These are phyloP conservation scores for Chloroceryle aenea DNA, from an alignment of 2,113 vertebrate species.

Conservation along the genomic window DNA sequence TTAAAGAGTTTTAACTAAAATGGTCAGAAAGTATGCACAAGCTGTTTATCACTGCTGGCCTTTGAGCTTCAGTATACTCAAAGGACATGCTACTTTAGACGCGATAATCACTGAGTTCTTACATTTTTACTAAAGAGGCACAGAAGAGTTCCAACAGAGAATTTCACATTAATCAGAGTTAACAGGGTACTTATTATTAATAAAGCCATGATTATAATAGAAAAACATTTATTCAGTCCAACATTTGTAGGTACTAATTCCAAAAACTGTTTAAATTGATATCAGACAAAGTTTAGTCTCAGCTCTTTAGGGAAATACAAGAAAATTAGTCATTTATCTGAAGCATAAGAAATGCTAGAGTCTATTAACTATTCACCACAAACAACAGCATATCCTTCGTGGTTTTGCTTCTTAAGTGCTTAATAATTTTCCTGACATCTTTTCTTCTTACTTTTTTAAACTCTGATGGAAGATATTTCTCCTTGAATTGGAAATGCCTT, in stretches of 20 bases:
- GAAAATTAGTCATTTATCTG: constrained; percentile 50
- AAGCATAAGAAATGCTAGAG: constrained; percentile 20
- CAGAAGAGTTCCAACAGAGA: constrained; percentile 59
- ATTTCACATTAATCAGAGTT: constrained; percentile 66
- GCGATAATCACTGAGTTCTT: constrained; percentile 67
- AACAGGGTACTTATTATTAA: constrained; percentile 65
- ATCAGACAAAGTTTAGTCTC: constrained; percentile 37
- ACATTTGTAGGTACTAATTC: constrained; percentile 47
- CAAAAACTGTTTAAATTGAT: constrained; percentile 42
- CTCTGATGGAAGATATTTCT: neutral
- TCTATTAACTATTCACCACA: constrained; percentile 28
- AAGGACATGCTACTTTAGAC: constrained; percentile 59
- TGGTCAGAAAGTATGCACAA: constrained; percentile 54
- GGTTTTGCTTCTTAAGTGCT: neutral
- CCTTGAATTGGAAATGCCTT: neutral
- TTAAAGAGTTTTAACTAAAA: constrained; percentile 70
- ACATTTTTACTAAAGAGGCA: constrained; percentile 57
- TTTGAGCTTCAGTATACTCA: constrained; percentile 55
- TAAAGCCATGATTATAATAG: constrained; percentile 50
- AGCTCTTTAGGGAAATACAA: constrained; percentile 17
- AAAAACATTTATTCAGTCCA: constrained; percentile 44
- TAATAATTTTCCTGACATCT: neutral
- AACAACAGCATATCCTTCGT: neutral
- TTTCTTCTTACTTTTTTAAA: neutral
- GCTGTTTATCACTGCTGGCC: constrained; percentile 72